Conservation (phyloP, 2,113 vertebrate genomes). For the Leptocoma aspasia region DNA sequence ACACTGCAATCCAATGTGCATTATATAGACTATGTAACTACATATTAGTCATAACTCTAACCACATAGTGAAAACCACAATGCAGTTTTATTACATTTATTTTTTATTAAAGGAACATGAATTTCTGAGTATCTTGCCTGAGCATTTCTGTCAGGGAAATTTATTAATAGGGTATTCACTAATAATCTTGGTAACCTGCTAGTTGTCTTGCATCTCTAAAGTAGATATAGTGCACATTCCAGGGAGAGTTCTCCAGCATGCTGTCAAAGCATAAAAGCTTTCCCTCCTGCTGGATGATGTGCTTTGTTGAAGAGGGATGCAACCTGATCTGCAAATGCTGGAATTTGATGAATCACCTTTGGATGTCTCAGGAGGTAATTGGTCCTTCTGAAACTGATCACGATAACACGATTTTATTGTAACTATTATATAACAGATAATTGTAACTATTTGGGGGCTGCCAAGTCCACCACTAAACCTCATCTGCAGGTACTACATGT, state of each 20-base stretch:
- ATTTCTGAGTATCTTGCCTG: not conserved
- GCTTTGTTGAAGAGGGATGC: not conserved
- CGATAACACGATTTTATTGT: rapidly evolving
- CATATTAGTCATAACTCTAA: not conserved
- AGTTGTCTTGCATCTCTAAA: not conserved
- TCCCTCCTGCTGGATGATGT: not conserved
- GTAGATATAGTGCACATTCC: not conserved
- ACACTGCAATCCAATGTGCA: not conserved
- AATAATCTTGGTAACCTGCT: not conserved
- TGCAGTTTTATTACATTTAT: not conserved
- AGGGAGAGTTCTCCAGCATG: not conserved
- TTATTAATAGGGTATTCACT: not conserved
- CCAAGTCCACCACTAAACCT: not conserved
- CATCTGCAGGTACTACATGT: too few relatives aligned
- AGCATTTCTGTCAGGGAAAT: not conserved
- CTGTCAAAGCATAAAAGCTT: not conserved
- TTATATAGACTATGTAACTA: not conserved
- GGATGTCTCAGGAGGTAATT: not conserved
- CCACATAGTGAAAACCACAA: not conserved
- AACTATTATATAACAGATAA: too few relatives aligned
- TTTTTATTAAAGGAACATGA: not conserved
- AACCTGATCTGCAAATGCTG: not conserved
- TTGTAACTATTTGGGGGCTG: not conserved
- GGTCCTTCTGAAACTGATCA: not conserved
- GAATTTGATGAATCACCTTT: not conserved